Evolutionary conservation across 2,888 invertebrate genomes (phyloP).

Genomic region (Pseudococcus jackbeardsleyi): DNA sequence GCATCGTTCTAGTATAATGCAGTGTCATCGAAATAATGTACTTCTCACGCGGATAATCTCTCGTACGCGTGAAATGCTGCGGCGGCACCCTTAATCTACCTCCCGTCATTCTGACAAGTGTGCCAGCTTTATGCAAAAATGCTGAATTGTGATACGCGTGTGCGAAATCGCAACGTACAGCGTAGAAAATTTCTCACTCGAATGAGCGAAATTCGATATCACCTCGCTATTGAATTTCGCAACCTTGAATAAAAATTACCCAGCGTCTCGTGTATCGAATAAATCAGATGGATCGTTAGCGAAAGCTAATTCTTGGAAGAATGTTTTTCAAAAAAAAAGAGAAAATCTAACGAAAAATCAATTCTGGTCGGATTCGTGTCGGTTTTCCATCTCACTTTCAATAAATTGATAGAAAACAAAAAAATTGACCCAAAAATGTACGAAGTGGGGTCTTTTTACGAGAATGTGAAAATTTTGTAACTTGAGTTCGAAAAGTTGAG

Average conservation of each 20-base stretch:
- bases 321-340: neutral
- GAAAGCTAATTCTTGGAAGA: slow-evolving; percentile 4
- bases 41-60: slow-evolving; percentile 26
- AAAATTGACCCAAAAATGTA: no score
- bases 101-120: neutral
- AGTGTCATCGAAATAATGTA: slow-evolving; percentile 42
- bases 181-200: slow-evolving; percentile 4
- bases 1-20: neutral
- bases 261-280: slow-evolving; percentile 5
- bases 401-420: no score
- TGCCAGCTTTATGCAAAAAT: neutral
- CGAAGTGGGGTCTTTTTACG: no score
- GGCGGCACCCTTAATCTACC: slow-evolving; percentile 15
- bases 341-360: slow-evolving; percentile 32
- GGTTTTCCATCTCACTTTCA: neutral
- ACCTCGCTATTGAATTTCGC: slow-evolving; percentile 25
- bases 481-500: no score
- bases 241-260: slow-evolving; percentile 41
- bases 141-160: slow-evolving; percentile 18
- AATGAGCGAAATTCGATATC: slow-evolving; percentile 17
- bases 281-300: neutral
- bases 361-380: slow-evolving; percentile 13
- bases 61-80: slow-evolving; percentile 24
- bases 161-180: neutral
- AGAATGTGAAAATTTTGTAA: no score